Evolutionary conservation across 1,140 invertebrate genomes (phyloP).

Genomic region (Callitettix versicolor): DNA sequence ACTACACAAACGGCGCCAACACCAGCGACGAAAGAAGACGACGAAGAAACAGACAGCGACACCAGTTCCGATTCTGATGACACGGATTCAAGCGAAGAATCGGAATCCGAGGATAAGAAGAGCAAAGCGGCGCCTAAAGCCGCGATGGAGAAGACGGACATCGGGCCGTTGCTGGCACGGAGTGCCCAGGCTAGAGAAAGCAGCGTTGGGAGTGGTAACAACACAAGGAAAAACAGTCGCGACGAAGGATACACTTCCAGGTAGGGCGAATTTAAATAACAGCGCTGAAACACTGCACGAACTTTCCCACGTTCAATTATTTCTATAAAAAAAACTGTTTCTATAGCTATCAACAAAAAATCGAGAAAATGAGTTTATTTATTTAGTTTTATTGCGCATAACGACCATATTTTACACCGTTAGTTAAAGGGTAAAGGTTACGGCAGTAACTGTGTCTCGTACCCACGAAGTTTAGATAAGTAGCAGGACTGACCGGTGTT

Average conservation of each 20-base stretch:
- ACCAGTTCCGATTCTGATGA: constrained; percentile 48
- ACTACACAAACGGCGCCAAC: neutral
- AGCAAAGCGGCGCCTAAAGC: constrained; percentile 22
- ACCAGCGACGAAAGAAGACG: constrained; percentile 20
- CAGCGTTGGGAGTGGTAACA: constrained; percentile 3
- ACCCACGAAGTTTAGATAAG: too few relatives aligned
- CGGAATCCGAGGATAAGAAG: constrained; percentile 54
- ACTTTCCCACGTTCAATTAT: too few relatives aligned
- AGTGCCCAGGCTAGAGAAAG: constrained; percentile 55
- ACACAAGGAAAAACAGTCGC: constrained; percentile 20
- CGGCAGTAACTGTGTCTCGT: too few relatives aligned
- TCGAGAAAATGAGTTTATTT: too few relatives aligned
- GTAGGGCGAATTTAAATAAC: too few relatives aligned
- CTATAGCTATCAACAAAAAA: too few relatives aligned
- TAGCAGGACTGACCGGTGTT: too few relatives aligned
- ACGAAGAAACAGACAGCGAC: constrained; percentile 40
- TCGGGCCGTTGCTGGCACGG: constrained; percentile 62
- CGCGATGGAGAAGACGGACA: constrained; percentile 65
- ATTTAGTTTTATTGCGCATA: too few relatives aligned
- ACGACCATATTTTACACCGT: too few relatives aligned
- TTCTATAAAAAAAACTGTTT: too few relatives aligned
- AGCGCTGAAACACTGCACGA: too few relatives aligned
- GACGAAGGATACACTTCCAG: constrained; percentile 21
- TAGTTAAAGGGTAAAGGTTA: too few relatives aligned
- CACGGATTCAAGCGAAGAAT: constrained; percentile 59